These are phyloP conservation scores for Xylota segnis DNA, from an alignment of 2,888 invertebrate genomes.

Conservation along the genomic window DNA sequence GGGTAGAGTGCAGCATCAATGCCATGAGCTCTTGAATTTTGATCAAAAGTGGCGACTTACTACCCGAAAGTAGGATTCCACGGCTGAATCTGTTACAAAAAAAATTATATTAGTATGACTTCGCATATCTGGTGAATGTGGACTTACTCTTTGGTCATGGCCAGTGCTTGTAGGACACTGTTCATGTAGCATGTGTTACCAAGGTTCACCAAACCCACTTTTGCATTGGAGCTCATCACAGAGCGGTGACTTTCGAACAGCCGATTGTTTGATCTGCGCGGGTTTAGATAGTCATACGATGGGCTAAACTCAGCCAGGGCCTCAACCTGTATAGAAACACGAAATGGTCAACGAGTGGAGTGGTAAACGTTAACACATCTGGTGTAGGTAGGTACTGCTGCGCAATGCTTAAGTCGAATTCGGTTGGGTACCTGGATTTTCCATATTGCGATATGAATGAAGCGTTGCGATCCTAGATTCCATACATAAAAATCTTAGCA, in stretches of 20 bases:
- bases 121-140: background rate
- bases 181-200: slow-evolving; percentile 97
- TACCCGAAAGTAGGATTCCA: slow-evolving; percentile 87
- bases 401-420: too few relatives aligned
- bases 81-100: slow-evolving; percentile 87
- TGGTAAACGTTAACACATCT: background rate
- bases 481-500: too few relatives aligned
- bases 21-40: slow-evolving; percentile 91
- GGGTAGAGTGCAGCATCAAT: slow-evolving; percentile 88
- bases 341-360: background rate
- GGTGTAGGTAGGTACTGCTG: too few relatives aligned
- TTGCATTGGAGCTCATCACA: slow-evolving; percentile 79
- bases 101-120: background rate
- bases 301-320: slow-evolving; percentile 84
- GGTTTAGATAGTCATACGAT: slow-evolving; percentile 84
- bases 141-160: slow-evolving; percentile 91
- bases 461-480: too few relatives aligned
- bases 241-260: slow-evolving; percentile 76
- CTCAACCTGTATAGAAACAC: slow-evolving; percentile 81
- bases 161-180: slow-evolving; percentile 93
- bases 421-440: too few relatives aligned
- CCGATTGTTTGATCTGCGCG: slow-evolving; percentile 80
- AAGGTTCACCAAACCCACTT: slow-evolving; percentile 91
- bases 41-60: slow-evolving; percentile 86
- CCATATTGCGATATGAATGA: too few relatives aligned